These are phyloP conservation scores for Myotis lucifugus DNA, from an alignment of 2,113 vertebrate species.

Conservation along the genomic window DNA sequence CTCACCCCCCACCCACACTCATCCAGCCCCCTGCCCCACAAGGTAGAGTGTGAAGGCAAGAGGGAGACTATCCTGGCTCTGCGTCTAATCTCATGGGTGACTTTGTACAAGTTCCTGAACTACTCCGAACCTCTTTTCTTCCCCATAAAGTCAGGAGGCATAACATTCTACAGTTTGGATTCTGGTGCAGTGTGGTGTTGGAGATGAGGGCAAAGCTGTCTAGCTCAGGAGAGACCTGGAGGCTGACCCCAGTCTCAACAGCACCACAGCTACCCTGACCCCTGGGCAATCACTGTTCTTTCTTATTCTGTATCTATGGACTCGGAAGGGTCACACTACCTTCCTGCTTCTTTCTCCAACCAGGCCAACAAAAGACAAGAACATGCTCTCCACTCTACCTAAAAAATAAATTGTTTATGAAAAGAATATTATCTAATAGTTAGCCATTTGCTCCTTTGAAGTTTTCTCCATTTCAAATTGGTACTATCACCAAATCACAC, in stretches of 20 bases:
- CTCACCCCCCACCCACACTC: not conserved
- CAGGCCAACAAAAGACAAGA: not conserved
- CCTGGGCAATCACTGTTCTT: not conserved
- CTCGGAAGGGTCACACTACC: not conserved
- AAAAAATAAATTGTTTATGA: not conserved
- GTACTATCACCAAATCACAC: not conserved
- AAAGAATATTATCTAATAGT: not conserved
- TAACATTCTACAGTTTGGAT: not conserved
- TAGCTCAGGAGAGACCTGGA: not conserved
- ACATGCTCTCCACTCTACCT: not conserved
- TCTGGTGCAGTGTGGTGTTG: not conserved
- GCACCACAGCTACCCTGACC: not conserved
- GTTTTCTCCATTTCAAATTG: conserved; percentile 16
- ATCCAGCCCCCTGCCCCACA: not conserved
- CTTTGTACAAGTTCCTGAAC: not conserved
- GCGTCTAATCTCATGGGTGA: not conserved
- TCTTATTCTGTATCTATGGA: not conserved
- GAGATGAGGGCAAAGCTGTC: not conserved
- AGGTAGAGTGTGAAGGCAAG: not conserved
- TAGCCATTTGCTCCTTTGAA: not conserved
- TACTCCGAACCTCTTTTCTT: not conserved
- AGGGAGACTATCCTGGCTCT: not conserved
- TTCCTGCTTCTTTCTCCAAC: not conserved
- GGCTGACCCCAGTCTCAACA: not conserved
- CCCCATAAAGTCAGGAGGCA: not conserved